These are phyloP conservation scores for Rhagoletis pomonella DNA, from an alignment of 1,140 invertebrate genomes.

Conservation along the genomic window DNA sequence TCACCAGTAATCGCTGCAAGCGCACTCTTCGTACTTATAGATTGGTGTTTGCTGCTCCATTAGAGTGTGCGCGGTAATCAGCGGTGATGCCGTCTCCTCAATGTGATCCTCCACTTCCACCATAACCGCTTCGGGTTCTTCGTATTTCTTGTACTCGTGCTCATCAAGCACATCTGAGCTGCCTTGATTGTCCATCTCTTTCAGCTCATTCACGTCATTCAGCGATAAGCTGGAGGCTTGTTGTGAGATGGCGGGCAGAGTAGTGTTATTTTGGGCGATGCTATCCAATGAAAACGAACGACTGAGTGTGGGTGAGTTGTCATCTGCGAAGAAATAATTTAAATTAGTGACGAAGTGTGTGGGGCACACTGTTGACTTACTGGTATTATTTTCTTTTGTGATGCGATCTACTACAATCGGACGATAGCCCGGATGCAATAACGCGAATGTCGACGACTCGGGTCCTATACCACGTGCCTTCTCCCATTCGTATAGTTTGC, in stretches of 20 bases:
- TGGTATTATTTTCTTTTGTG: conserved; percentile 66
- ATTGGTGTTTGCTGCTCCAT: conserved; percentile 81
- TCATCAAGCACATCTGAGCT: conserved; percentile 68
- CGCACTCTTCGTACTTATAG: conserved; percentile 78
- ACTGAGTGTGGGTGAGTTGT: conserved; percentile 74
- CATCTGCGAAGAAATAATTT: conserved; percentile 57
- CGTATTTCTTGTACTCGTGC: conserved; percentile 72
- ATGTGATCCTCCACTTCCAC: conserved; percentile 83
- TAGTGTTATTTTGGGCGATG: conserved; percentile 77
- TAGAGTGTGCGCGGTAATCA: conserved; percentile 78
- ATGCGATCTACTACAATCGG: conserved; percentile 70
- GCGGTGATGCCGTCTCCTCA: conserved; percentile 80
- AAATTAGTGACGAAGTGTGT: background rate
- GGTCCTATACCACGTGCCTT: conserved; percentile 87
- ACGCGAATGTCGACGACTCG: conserved; percentile 86
- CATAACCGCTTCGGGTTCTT: conserved; percentile 80
- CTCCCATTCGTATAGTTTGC: conserved; percentile 94
- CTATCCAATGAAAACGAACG: conserved; percentile 84
- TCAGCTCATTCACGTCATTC: conserved; percentile 81
- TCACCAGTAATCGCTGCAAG: conserved; percentile 71
- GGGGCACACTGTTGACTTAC: conserved; percentile 55
- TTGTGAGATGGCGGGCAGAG: conserved; percentile 74
- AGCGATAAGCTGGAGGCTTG: conserved; percentile 84
- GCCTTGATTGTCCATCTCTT: conserved; percentile 74
- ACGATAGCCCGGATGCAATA: conserved; percentile 79